A percentile compares a stretch with the other conserved stretches of the same genome.
phyloP scores from a whole-genome alignment of 1,140 invertebrate species.

The Tetragnatha versicolor region DNA sequence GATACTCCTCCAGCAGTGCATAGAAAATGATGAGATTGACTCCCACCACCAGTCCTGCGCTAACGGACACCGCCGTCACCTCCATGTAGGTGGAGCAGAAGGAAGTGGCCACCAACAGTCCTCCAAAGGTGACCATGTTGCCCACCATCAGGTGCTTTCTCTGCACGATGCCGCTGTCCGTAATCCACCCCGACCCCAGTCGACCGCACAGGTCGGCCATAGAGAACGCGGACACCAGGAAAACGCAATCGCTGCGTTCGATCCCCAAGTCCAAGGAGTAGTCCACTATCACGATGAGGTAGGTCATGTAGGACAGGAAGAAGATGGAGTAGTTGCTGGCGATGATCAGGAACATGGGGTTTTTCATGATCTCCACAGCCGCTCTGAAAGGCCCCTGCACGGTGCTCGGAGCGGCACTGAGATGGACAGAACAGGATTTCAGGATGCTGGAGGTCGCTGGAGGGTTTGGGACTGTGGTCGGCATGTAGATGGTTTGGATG shows the following conservation, averaged over 20 bases:
- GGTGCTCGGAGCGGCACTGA: background rate
- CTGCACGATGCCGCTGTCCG: slow-evolving; percentile 53
- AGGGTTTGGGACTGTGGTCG: background rate
- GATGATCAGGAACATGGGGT: slow-evolving; percentile 52
- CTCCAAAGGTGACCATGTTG: slow-evolving; percentile 50
- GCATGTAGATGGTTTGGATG: slow-evolving; percentile 8
- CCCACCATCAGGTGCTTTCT: slow-evolving; percentile 47
- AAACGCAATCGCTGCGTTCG: slow-evolving; percentile 35
- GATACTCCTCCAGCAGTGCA: slow-evolving; percentile 57
- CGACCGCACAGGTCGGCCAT: slow-evolving; percentile 56
- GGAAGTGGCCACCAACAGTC: slow-evolving; percentile 32
- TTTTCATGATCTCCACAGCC: slow-evolving; percentile 24
- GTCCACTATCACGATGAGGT: slow-evolving; percentile 56
- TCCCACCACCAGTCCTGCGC: slow-evolving; percentile 43
- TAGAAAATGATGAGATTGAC: slow-evolving; percentile 55
- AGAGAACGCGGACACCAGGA: slow-evolving; percentile 54
- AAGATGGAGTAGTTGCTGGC: slow-evolving; percentile 48
- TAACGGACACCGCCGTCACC: slow-evolving; percentile 42
- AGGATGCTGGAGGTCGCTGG: background rate
- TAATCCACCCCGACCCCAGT: slow-evolving; percentile 54
- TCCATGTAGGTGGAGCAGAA: slow-evolving; percentile 35
- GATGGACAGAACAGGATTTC: background rate
- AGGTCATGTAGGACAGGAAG: slow-evolving; percentile 55
- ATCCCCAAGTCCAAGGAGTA: slow-evolving; percentile 57
- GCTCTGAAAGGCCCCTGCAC: background rate